Evolutionary conservation across 2,113 vertebrate genomes (phyloP), one percentile per base, ranked within the genome.

Genomic region (Sander vitreus): DNA sequence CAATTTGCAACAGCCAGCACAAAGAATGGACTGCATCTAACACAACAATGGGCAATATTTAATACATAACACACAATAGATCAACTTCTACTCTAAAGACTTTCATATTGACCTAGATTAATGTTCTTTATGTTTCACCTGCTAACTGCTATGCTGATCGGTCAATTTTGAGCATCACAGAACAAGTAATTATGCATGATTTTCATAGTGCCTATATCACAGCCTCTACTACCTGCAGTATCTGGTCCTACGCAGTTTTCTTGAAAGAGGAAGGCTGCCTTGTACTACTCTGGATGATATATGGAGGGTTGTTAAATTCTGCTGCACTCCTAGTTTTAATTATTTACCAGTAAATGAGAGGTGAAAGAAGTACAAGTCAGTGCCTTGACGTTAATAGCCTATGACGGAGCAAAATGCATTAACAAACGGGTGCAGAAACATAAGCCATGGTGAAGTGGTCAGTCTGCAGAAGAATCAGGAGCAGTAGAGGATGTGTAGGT

Each of bases 331-430:
- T 64, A 77, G 76, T 73, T 87, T 94, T 69, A 92, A 93, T 93
- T 90, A 94, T 93, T 93, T 67, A 93, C 72, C 68, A 79, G 85
- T 55, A 89, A 92, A 93, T 84, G 92, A 86, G 90, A 92, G 89
- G 85, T 90, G 90, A 91, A 90, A 92, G 68, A 77, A 88, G 79
- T 59, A 71, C 73, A 70, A 83, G 68, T 68, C 75, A 5, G 84
- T 36, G 74, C 58, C 36, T 86, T 81, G 87, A 94, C 73, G n/a
- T 69, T 91, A 88, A 91, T 77, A 84, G 77, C 71, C 86, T 74
- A 60, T 76, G 91, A 89, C 55, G 18, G 83, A 69, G 76, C 75
- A 85, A 90, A 85, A 90, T 50, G 86, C 80, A 85, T 83, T 87
- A 81, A 77, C 62, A 76, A 66, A 70, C 19, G 2, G 73, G 4